Conservation (phyloP, 2,888 invertebrate species). For the Chloroclysta siterata region DNA sequence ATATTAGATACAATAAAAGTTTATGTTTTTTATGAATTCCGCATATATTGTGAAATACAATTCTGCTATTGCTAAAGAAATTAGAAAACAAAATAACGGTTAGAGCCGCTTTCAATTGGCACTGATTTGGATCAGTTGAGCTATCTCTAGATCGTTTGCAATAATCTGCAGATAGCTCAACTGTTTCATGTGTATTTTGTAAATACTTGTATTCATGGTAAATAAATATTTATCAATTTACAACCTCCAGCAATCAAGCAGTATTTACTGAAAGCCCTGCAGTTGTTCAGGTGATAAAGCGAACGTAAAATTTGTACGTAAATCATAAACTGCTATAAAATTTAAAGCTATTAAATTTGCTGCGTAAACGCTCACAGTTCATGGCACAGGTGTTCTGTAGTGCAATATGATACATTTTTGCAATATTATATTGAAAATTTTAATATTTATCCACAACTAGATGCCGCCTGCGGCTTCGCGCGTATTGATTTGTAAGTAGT, state of each 20-base stretch:
- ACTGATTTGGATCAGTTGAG: too few species aligned
- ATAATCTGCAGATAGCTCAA: too few species aligned
- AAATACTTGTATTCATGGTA: not conserved
- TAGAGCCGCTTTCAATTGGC: too few species aligned
- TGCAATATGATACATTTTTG: conserved; percentile 8
- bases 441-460: not conserved
- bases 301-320: conserved; percentile 58
- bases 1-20: not conserved
- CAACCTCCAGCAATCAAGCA: conserved; percentile 24
- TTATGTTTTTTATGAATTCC: not conserved
- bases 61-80: too few species aligned
- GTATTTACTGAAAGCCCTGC: conserved; percentile 54
- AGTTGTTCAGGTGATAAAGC: conserved; percentile 60
- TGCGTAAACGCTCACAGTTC: conserved; percentile 39
- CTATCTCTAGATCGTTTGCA: too few species aligned
- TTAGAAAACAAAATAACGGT: too few species aligned
- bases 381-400: conserved; percentile 39
- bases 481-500: too few species aligned
- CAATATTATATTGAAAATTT: conserved; percentile 9
- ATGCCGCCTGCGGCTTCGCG: too few species aligned
- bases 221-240: not conserved
- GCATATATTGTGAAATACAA: too few species aligned
- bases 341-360: conserved; percentile 53
- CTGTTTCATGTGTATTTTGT: not conserved
- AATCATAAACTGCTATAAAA: conserved; percentile 65